phyloP scores from a whole-genome alignment of 2,888 invertebrate species.

The Diadegma fenestrale region DNA sequence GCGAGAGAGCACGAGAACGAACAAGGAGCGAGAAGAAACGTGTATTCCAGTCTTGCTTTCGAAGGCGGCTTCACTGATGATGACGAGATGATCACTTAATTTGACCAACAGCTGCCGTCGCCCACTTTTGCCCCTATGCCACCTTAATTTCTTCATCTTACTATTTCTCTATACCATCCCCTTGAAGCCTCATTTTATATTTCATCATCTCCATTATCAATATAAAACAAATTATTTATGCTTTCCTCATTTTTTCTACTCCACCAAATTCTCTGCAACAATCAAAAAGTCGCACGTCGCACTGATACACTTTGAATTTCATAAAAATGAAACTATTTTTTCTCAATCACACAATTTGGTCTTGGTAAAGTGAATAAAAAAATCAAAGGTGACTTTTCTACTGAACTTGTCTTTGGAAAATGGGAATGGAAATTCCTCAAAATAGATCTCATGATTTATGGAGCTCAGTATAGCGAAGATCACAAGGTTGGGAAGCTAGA shows the following conservation, averaged over 20 bases:
- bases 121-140: constrained; percentile 66
- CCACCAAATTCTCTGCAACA: no score
- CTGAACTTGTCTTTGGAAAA: background rate
- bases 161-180: constrained; percentile 62
- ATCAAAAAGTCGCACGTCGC: no score
- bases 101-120: constrained; percentile 84
- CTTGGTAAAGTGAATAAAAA: background rate
- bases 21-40: constrained; percentile 43
- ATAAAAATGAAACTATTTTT: no score
- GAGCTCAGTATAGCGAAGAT: background rate
- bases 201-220: background rate
- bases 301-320: no score
- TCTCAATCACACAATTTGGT: no score
- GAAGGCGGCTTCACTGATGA: constrained; percentile 83
- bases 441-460: background rate
- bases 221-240: background rate
- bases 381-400: background rate
- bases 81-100: constrained; percentile 85
- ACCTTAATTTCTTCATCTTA: constrained; percentile 70
- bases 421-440: background rate
- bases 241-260: no score
- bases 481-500: background rate
- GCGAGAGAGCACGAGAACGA: constrained; percentile 27
- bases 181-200: background rate
- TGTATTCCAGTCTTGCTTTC: constrained; percentile 70